Evolutionary conservation across 2,113 vertebrate genomes (phyloP).

Genomic region (Leptobrachium ailaonicum): DNA sequence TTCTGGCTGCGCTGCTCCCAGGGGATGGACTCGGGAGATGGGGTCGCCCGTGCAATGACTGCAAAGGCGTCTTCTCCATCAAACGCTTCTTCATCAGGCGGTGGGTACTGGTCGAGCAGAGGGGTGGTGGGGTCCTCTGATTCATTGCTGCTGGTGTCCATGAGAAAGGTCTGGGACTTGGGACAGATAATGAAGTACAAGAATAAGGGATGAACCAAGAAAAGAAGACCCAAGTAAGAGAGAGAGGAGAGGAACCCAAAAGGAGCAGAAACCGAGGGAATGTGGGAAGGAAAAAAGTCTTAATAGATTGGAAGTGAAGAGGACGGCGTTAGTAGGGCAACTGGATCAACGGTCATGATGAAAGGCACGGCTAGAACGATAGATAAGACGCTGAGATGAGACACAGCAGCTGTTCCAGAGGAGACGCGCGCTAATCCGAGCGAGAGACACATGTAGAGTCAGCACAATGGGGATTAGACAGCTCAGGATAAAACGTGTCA

Average conservation of each 20-base stretch:
- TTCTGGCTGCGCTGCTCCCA: constrained; percentile 40
- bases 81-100: constrained; percentile 6
- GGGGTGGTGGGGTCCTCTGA: constrained; percentile 2
- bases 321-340: neutral
- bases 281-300: neutral
- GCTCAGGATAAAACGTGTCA: constrained; percentile 2
- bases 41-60: constrained; percentile 5
- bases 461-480: constrained; percentile 34
- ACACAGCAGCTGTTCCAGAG: neutral
- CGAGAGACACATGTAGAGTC: constrained; percentile 5
- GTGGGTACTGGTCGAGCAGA: neutral
- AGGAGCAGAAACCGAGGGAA: neutral
- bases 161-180: neutral
- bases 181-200: neutral
- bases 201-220: neutral
- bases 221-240: no score
- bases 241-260: no score
- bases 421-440: constrained; percentile 22
- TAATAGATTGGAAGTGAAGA: neutral
- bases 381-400: neutral
- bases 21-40: neutral
- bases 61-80: constrained; percentile 21
- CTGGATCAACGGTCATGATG: neutral
- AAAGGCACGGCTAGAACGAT: neutral
- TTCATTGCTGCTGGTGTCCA: constrained; percentile 35